A percentile compares a stretch with the other conserved stretches of the same genome.
These are phyloP conservation scores for Condylura cristata DNA, from an alignment of 2,113 vertebrate species.

Conservation along the genomic window DNA sequence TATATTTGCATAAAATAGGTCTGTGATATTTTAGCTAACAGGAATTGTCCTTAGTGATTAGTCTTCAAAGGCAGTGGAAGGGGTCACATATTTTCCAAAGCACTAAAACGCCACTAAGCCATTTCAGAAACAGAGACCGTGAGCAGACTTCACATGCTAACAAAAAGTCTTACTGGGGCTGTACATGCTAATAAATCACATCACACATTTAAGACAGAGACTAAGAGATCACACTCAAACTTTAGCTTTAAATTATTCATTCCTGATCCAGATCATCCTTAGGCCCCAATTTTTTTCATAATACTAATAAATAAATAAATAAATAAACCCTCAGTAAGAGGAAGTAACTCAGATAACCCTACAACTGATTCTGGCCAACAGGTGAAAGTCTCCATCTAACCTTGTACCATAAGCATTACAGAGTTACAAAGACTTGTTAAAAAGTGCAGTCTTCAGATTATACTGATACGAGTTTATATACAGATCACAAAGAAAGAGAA, in stretches of 20 bases:
- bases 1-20: background rate
- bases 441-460: background rate
- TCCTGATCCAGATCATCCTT: background rate
- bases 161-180: background rate
- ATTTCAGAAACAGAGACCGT: background rate
- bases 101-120: background rate
- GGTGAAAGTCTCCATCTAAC: background rate
- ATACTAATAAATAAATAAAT: background rate
- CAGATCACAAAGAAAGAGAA: background rate
- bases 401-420: background rate
- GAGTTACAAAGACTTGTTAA: background rate
- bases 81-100: background rate
- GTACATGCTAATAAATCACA: background rate
- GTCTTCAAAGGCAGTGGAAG: constrained; percentile 9
- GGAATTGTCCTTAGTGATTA: background rate
- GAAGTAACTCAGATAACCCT: background rate
- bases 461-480: background rate
- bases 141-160: background rate
- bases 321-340: no score
- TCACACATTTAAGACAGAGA: background rate
- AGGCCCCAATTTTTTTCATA: constrained; percentile 16
- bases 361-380: background rate
- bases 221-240: background rate
- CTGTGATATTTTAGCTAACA: background rate
- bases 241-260: background rate